Evolutionary conservation across 2,888 invertebrate genomes (phyloP), one percentile per base, ranked within the genome.

Genomic region (Notodonta dromedarius): DNA sequence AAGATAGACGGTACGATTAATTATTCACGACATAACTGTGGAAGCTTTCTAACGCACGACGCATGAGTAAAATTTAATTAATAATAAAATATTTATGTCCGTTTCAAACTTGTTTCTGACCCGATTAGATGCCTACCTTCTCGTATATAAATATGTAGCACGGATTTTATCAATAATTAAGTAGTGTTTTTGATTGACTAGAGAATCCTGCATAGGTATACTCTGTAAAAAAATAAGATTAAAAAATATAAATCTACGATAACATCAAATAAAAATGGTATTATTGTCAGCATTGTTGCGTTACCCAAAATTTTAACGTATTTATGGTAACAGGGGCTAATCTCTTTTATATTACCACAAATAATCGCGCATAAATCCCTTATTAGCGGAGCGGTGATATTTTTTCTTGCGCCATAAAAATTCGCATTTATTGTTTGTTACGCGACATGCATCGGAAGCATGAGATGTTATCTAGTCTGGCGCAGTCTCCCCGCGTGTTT

Each of bases 401-500:
- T 86, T 86, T 86, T 88, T 82, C 70, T 76, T 70, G 71, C 79
- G 77, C 75, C 79, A 89, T 88, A 87, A 88, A 87, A 89, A 87
- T 87, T 82, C 77, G 78, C 79, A 85, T 84, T 88, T 88, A 88
- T 89, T 85, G 85, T 84, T 67, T 66, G 75, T 78, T 84, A 85
- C 83, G 85, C 81, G 82, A 75, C 78, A 70, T 75, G 82, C 86
- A 88, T 89, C 83, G 84, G 82, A 88, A 83, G 84, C 85, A 81
- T 80, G 85, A 88, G 92, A 91, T 93, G 83, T 89, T 93, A 93
- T 93, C 92, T 89, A 78, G 79, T 83, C 79, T 73, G 70, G 65
- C 75, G 82, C 77, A 82, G 80, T 85, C 86, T 86, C 90, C 92
- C 93, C 86, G 87, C 82, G 84, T 93, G 91, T 93, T 93, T 93